A percentile compares a stretch with the other conserved stretches of the same genome.
Evolutionary conservation across 2,113 vertebrate genomes (phyloP).

Genomic region (Helogale parvula): DNA sequence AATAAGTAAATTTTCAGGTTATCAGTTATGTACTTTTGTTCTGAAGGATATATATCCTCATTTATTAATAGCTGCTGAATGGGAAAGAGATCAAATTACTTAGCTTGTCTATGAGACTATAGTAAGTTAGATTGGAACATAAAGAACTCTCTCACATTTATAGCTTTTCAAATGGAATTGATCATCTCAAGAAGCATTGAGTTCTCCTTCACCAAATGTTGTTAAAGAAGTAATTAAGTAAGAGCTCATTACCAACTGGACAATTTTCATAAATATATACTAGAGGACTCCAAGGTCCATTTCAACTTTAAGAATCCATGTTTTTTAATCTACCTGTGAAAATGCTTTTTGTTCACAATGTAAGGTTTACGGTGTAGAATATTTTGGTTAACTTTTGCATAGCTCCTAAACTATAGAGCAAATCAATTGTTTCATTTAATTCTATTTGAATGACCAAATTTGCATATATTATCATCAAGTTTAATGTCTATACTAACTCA

Average conservation of each 20-base stretch:
- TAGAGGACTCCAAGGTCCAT: not conserved
- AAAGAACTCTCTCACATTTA: not conserved
- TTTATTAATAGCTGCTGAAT: not conserved
- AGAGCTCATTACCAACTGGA: not conserved
- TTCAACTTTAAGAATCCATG: not conserved
- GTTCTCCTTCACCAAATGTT: not conserved
- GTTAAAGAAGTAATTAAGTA: constrained; percentile 20
- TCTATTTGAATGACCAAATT: constrained; percentile 48
- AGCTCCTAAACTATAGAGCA: not conserved
- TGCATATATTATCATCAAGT: constrained; percentile 50
- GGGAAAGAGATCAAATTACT: not conserved
- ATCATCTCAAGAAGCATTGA: constrained; percentile 8
- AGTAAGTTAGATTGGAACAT: not conserved
- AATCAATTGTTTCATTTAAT: constrained; percentile 26
- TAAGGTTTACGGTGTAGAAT: not conserved
- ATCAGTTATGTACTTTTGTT: not conserved
- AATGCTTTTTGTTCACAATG: not conserved
- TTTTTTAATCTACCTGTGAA: not conserved
- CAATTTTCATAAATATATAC: not conserved
- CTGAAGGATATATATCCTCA: not conserved
- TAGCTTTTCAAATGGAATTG: constrained; percentile 46
- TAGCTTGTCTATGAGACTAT: not conserved
- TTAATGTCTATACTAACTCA: constrained; percentile 28
- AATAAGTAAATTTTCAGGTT: not conserved
- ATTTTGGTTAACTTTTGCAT: constrained; percentile 41